These are phyloP conservation scores for Heliconius cydno DNA, from an alignment of 2,888 invertebrate species.

Conservation along the genomic window DNA sequence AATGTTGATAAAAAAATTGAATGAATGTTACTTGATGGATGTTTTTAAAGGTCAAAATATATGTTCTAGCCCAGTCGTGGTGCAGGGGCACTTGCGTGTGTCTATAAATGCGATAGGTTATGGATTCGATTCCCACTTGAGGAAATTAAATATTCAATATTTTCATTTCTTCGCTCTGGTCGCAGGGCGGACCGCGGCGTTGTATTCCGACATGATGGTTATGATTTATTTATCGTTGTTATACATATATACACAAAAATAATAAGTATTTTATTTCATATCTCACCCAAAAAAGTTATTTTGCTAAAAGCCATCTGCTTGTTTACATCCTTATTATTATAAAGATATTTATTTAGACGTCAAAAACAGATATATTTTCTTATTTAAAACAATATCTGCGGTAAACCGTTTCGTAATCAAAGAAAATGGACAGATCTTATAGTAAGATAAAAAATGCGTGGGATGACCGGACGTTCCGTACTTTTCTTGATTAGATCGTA, in stretches of 20 bases:
- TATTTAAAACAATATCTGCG: not conserved
- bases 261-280: too few relatives aligned
- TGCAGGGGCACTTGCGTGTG: too few relatives aligned
- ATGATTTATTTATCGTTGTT: too few relatives aligned
- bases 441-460: not conserved
- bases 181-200: too few relatives aligned
- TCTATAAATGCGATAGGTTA: too few relatives aligned
- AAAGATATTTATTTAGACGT: not conserved
- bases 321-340: not conserved
- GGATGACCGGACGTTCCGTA: conserved; percentile 16
- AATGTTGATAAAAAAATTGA: not conserved
- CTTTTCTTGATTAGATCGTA: conserved; percentile 16
- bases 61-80: too few relatives aligned
- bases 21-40: not conserved
- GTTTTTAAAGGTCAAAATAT: not conserved
- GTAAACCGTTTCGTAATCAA: not conserved
- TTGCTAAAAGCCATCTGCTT: not conserved
- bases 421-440: not conserved
- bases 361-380: not conserved
- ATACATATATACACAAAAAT: too few relatives aligned
- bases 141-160: too few relatives aligned
- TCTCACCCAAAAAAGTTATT: too few relatives aligned
- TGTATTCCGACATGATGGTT: too few relatives aligned
- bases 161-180: too few relatives aligned
- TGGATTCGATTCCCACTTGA: too few relatives aligned